These are phyloP conservation scores for Paraescarpia echinospica DNA, from an alignment of 1,140 invertebrate species.

Conservation along the genomic window DNA sequence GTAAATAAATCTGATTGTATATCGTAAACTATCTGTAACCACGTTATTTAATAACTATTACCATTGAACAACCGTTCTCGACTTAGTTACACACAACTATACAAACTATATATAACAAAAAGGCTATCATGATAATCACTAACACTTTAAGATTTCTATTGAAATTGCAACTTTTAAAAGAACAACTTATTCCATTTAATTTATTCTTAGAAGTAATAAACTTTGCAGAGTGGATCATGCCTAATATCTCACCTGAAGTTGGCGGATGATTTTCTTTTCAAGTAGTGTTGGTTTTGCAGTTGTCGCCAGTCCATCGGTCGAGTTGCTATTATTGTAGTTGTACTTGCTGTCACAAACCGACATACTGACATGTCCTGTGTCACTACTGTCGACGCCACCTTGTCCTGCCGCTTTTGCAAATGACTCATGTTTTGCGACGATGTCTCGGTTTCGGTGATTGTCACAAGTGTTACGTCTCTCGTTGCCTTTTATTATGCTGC, in stretches of 20 bases:
- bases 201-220: background rate
- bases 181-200: no score
- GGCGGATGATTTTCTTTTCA: constrained; percentile 22
- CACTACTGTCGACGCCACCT: background rate
- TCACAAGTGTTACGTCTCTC: background rate
- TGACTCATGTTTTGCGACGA: background rate
- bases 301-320: background rate
- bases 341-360: background rate
- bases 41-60: no score
- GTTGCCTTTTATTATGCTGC: background rate
- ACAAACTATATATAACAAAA: background rate
- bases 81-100: background rate
- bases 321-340: background rate
- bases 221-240: background rate
- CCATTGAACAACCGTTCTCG: background rate
- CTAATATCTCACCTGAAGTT: constrained; percentile 12
- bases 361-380: background rate
- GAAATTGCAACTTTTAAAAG: background rate
- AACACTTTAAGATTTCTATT: background rate
- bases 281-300: background rate
- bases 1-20: no score
- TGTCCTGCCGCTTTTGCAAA: background rate
- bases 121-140: background rate
- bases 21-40: no score
- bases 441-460: background rate